Evolutionary conservation across 2,797 vertebrate genomes (phyloP).

Genomic region (Danio albolineatus): DNA sequence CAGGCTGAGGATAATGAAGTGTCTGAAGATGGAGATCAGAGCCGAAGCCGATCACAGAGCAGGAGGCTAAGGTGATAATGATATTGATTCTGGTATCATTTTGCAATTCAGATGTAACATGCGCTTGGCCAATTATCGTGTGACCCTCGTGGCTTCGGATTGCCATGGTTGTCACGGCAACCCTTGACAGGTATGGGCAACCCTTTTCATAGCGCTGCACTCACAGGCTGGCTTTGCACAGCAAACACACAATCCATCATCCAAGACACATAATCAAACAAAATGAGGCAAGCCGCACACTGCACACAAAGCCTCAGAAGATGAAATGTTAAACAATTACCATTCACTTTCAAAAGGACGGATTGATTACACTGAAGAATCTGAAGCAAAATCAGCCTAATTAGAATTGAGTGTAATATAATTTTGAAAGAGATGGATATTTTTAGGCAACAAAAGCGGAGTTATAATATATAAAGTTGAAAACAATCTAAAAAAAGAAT

Average conservation of each 20-base stretch:
- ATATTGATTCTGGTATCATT: conserved; percentile 40
- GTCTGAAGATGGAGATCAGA: conserved; percentile 11
- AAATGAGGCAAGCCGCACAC: conserved; percentile 44
- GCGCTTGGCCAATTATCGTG: conserved; percentile 18
- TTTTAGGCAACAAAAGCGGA: not conserved
- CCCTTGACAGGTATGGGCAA: conserved; percentile 57
- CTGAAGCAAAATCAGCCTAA: not conserved
- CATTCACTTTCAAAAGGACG: not conserved
- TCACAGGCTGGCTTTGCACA: conserved; percentile 53
- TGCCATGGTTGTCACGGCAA: conserved; percentile 54
- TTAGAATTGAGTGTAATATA: not conserved
- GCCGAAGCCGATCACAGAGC: conserved; percentile 4
- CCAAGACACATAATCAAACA: conserved; percentile 56
- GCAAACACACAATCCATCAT: conserved; percentile 63
- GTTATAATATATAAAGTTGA: no score
- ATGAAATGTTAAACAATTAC: conserved; percentile 29
- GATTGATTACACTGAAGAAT: not conserved
- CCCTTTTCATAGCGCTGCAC: conserved; percentile 38
- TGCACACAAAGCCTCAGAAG: conserved; percentile 26
- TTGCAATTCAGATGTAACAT: conserved; percentile 25
- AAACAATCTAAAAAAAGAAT: not conserved
- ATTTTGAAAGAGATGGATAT: not conserved
- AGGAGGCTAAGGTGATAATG: conserved; percentile 23
- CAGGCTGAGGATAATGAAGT: conserved; percentile 26
- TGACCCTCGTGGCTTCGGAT: conserved; percentile 21